phyloP scores from a whole-genome alignment of 2,113 vertebrate genomes.

The Triplophysa tibetana region DNA sequence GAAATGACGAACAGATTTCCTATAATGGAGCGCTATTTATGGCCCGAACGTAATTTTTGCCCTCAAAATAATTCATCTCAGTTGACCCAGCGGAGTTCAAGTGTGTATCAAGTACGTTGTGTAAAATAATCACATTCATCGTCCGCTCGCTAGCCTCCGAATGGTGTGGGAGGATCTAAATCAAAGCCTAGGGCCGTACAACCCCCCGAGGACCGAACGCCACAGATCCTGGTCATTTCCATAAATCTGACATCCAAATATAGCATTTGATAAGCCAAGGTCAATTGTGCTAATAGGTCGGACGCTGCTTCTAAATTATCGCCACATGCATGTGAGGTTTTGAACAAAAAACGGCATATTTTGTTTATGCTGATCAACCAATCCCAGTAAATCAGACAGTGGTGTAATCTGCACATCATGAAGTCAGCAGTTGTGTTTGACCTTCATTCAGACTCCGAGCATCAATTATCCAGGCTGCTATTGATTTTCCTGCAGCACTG shows the following conservation, averaged over 20 bases:
- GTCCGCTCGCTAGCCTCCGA: constrained; percentile 42
- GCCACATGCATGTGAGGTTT: background rate
- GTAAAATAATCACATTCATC: constrained; percentile 47
- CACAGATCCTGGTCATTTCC: constrained; percentile 38
- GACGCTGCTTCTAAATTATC: background rate
- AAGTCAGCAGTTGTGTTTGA: constrained; percentile 39
- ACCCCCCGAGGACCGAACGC: constrained; percentile 23
- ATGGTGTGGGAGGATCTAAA: constrained; percentile 42
- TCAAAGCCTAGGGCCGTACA: constrained; percentile 31
- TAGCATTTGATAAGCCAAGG: background rate
- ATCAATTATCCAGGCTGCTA: constrained; percentile 43
- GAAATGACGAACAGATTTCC: background rate
- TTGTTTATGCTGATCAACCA: constrained; percentile 20
- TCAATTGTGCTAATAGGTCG: background rate
- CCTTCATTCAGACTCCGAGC: constrained; percentile 29
- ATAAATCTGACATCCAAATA: constrained; percentile 37
- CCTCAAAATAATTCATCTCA: constrained; percentile 16
- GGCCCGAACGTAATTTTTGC: background rate
- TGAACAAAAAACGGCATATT: background rate
- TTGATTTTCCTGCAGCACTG: constrained; percentile 38
- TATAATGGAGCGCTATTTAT: background rate
- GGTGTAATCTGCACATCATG: constrained; percentile 27
- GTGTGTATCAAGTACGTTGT: constrained; percentile 24
- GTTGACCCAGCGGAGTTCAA: constrained; percentile 30
- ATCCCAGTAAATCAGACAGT: constrained; percentile 19